Evolutionary conservation across 1,140 invertebrate genomes (phyloP), one percentile per base, ranked within the genome.

Genomic region (Olivierus martensii): DNA sequence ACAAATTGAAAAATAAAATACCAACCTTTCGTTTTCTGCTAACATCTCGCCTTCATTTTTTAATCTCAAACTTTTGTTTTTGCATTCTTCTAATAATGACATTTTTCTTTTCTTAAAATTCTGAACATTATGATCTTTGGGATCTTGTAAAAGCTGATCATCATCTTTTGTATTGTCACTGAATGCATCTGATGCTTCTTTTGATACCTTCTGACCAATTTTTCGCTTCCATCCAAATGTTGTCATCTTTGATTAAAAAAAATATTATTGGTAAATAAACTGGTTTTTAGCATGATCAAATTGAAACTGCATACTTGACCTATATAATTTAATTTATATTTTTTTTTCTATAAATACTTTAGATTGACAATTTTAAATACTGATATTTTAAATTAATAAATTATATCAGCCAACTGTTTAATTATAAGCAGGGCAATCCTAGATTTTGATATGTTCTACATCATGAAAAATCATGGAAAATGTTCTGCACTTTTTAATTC

Each of bases 151-250:
- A 18, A 18, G 18, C 17, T 38, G 9, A 5, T 49, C 21, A 15
- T 55, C 49, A 19, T n/a, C 17, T 37, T 51, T 21, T 28, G 50
- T 21, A 36, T 47, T 46, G 21, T 12, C 45, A n/a, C n/a, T 34
- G 21, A 54, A 58, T 6, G 45, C 43, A 7, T 9, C n/a, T 9
- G 50, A 53, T 35, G 19, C 35, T 7, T 41, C 39, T 49, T 50
- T 58, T 14, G 38, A 41, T 19, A 58, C 18, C 15, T 58, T 55
- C 49, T 47, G 37, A 10, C 56, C 56, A 34, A 39, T 22, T 51
- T 57, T 58, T 15, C 53, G 28, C 36, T 58, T 58, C 56, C 56
- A 58, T 17, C 56, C 43, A 46, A 58, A 58, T 17, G 47, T 51
- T 35, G 52, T 54, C 56, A 58, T 58, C 3, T n/a, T 49, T n/a